Percentiles rank a stretch among this genome's conserved stretches.
Conservation (phyloP, 2,113 vertebrate species). For the Corythaixoides concolor region DNA sequence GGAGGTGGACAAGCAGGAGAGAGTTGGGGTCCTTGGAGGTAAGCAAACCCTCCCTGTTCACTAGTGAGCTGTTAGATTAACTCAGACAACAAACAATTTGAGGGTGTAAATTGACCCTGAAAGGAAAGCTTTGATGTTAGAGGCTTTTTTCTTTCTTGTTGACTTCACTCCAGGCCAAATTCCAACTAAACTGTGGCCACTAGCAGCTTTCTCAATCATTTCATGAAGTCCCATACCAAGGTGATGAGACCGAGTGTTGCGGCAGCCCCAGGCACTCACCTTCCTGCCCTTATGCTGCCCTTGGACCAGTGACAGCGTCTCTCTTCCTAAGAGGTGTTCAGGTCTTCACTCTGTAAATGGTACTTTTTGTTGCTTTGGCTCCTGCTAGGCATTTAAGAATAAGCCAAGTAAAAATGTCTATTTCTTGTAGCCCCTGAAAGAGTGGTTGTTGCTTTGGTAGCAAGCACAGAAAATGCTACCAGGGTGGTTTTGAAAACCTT, state of each 20-base stretch:
- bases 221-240: constrained; percentile 13
- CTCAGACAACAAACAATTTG: background rate
- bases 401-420: background rate
- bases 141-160: constrained; percentile 1
- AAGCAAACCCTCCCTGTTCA: background rate
- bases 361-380: background rate
- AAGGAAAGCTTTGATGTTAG: constrained; percentile 54
- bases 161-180: constrained; percentile 43
- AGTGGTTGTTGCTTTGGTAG: background rate
- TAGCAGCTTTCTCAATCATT: constrained; percentile 27
- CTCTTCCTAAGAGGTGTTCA: background rate
- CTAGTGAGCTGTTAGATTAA: background rate
- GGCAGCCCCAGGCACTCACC: background rate
- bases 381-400: background rate
- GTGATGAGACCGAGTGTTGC: background rate
- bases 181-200: background rate
- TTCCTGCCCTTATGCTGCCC: background rate
- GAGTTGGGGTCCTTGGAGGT: background rate
- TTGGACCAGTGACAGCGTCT: background rate
- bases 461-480: background rate
- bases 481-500: background rate
- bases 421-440: background rate
- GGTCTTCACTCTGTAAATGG: background rate
- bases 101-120: constrained; percentile 51
- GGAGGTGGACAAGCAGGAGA: background rate